Percentiles rank a stretch among this genome's conserved stretches.
Evolutionary conservation across 2,797 vertebrate species (phyloP).

Genomic region (Chanos chanos): DNA sequence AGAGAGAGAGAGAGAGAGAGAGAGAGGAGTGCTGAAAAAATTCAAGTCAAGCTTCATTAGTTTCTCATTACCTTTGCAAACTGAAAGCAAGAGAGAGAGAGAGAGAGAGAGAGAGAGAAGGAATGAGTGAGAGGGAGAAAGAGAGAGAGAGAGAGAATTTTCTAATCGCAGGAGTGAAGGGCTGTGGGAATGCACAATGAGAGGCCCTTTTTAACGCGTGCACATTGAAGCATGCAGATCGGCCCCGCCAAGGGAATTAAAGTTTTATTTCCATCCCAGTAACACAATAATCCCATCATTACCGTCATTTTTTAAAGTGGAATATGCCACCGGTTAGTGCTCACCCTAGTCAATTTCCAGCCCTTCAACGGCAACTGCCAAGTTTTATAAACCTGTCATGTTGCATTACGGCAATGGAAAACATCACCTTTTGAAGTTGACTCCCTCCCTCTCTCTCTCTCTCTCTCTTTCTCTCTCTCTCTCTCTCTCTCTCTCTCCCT

Average conservation of each 20-base stretch:
- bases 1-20: too few relatives aligned
- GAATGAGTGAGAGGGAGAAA: slow-evolving; percentile 5
- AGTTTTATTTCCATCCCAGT: slow-evolving; percentile 78
- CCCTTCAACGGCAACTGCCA: slow-evolving; percentile 64
- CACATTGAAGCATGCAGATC: slow-evolving; percentile 81
- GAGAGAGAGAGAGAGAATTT: slow-evolving; percentile 51
- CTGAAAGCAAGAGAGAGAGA: slow-evolving; percentile 77
- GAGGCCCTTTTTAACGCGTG: slow-evolving; percentile 76
- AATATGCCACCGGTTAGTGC: slow-evolving; percentile 73
- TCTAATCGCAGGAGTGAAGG: slow-evolving; percentile 74
- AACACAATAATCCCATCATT: slow-evolving; percentile 81
- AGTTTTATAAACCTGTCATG: slow-evolving; percentile 64
- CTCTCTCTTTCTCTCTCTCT: slow-evolving; percentile 1
- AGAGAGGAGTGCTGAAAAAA: slow-evolving; percentile 73
- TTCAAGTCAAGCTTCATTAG: slow-evolving; percentile 92
- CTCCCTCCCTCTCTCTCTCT: slow-evolving; percentile 23
- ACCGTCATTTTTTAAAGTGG: slow-evolving; percentile 81
- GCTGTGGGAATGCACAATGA: slow-evolving; percentile 76
- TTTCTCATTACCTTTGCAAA: slow-evolving; percentile 91
- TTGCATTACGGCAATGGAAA: slow-evolving; percentile 53
- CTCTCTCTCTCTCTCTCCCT: slow-evolving; percentile 17
- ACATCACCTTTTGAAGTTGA: slow-evolving; percentile 49
- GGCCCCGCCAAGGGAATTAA: slow-evolving; percentile 75
- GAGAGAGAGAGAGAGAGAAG: slow-evolving; percentile 66
- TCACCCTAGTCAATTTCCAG: slow-evolving; percentile 73